A percentile compares a stretch with the other conserved stretches of the same genome.
These are phyloP conservation scores for Microtus californicus DNA, from an alignment of 2,797 vertebrate species.

Conservation along the genomic window DNA sequence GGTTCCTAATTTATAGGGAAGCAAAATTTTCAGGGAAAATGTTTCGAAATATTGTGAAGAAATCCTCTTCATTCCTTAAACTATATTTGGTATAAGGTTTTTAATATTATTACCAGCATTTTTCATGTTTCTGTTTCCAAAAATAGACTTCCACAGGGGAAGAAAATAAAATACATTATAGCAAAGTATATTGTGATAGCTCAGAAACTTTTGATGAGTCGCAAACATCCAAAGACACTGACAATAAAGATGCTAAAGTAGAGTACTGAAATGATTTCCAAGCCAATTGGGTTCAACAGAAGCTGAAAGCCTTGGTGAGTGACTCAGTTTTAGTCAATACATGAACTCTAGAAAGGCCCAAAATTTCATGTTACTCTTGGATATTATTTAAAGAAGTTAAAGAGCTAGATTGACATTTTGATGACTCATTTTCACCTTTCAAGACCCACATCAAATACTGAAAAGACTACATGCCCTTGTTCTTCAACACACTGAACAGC, in stretches of 20 bases:
- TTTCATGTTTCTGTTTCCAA: neutral
- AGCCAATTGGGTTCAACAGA: neutral
- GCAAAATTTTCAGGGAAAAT: neutral
- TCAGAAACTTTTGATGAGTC: neutral
- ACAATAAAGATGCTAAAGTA: neutral
- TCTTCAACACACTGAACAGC: neutral
- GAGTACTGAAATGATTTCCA: neutral
- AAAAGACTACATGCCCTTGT: neutral
- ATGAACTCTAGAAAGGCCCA: neutral
- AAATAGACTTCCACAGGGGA: neutral
- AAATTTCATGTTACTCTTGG: neutral
- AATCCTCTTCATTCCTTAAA: neutral
- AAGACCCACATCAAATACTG: neutral
- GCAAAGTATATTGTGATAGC: neutral
- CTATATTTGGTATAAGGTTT: neutral
- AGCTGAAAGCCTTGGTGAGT: neutral
- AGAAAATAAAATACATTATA: neutral
- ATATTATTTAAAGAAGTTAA: neutral
- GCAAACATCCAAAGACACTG: neutral
- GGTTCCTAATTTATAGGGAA: neutral
- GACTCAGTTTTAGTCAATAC: neutral
- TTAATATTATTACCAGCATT: neutral
- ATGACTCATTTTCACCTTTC: neutral
- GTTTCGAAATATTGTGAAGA: neutral
- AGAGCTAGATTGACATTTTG: neutral